Base-by-base conservation (phyloP, 2,797 vertebrate species). In the Scarus forsteni region DNA sequence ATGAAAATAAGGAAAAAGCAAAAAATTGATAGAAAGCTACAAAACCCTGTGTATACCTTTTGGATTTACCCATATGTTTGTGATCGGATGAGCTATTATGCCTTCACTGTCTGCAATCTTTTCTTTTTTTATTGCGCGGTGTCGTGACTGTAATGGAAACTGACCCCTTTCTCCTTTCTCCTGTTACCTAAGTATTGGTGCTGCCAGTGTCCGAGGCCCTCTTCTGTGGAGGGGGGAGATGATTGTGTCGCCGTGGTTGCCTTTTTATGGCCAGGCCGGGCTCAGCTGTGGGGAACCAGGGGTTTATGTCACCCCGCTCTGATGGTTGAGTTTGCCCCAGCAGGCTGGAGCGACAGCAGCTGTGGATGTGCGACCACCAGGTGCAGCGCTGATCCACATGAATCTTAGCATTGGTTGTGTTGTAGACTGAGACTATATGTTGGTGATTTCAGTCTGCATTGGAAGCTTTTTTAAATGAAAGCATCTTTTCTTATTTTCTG, bases 221-320 rank as follows among this genome's bases (percentile, higher is more conserved):
- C 63, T 53, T 70, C 59, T 35, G 61, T 10, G 53, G 83, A n/a
- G n/a, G 73, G 71, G 76, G 72, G 77, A 73, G 58, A 52, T 43
- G 50, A 54, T 66, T 50, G 27, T 60, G 58, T 68, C 43, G 27
- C 57, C 42, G 40, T 8, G 27, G 62, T 81, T 92, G 89, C 73
- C 89, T 93, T 91, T 91, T 88, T 89, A 91, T 88, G 89, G 85
- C 77, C 82, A 83, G 81, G 40, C 63, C 19, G 8, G 46, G 52
- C 80, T 83, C 79, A 60, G 81, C 80, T 73, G 64, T 59, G 72
- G 57, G 79, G 78, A 50, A 68, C 15, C 46, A 5, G 52, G 46
- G 48, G 55, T 70, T 70, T 45, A 55, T 77, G 59, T 71, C 56
- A 36, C 66, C 77, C n/a, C 51, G 63, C 58, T 77, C 60, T 34